These are phyloP conservation scores for Cynaeus angustus DNA, from an alignment of 2,888 invertebrate species.

Conservation along the genomic window DNA sequence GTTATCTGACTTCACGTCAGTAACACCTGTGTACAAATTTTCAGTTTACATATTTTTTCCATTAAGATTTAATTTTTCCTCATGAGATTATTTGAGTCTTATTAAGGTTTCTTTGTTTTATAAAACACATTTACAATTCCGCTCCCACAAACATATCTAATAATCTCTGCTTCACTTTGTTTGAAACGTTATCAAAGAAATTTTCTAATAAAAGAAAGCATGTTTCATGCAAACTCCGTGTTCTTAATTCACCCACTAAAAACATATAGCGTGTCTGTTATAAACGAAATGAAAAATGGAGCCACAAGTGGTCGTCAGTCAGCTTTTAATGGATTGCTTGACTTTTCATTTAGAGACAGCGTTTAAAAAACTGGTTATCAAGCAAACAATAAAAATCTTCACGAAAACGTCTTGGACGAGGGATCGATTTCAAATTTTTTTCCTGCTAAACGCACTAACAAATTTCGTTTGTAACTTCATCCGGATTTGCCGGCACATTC, in stretches of 20 bases:
- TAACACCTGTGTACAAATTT: neutral
- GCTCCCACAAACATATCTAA: neutral
- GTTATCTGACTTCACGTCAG: too few relatives aligned
- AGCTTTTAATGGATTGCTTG: conserved; percentile 9
- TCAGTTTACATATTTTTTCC: neutral
- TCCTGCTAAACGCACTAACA: conserved; percentile 1
- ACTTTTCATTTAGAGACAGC: conserved; percentile 4
- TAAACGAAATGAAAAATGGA: neutral
- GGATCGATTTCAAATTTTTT: neutral
- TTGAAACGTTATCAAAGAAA: neutral
- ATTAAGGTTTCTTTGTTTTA: neutral
- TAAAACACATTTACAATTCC: neutral
- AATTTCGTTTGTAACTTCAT: conserved; percentile 11
- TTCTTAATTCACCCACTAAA: conserved; percentile 2
- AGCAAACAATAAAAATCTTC: neutral
- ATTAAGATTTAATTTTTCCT: neutral
- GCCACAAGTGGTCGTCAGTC: conserved; percentile 3
- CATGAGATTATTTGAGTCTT: neutral
- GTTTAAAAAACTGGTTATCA: neutral
- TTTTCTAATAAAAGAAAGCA: conserved; percentile 1
- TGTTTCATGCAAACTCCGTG: neutral
- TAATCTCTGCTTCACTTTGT: neutral
- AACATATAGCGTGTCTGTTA: conserved; percentile 1
- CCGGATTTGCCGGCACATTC: conserved; percentile 21
- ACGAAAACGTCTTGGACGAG: too few relatives aligned